A percentile compares a stretch with the other conserved stretches of the same genome.
Conservation (phyloP, 2,797 vertebrate species). For the Cossypha dichroa region DNA sequence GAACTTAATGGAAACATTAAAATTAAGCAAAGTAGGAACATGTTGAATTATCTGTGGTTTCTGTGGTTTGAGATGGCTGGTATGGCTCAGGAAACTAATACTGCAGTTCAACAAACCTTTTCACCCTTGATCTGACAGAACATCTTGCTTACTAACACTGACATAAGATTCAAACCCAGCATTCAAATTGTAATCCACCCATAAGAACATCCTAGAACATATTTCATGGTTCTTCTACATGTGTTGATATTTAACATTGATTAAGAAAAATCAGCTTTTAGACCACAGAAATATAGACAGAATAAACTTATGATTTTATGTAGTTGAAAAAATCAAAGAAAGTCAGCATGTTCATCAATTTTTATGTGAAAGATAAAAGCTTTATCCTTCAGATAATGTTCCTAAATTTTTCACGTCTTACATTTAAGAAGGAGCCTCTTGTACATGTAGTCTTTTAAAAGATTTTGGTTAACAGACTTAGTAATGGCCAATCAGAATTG, state of each 20-base stretch:
- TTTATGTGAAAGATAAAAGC: neutral
- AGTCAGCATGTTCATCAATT: neutral
- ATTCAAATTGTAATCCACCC: neutral
- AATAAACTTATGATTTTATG: neutral
- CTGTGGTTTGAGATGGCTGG: neutral
- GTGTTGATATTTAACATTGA: rapidly evolving
- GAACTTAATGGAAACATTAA: neutral
- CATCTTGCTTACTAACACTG: neutral
- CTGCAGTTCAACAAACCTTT: neutral
- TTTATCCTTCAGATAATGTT: neutral
- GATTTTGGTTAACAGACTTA: neutral
- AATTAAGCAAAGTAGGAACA: neutral
- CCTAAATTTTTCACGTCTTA: neutral
- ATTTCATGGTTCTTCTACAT: neutral
- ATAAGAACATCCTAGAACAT: neutral
- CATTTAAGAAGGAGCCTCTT: neutral
- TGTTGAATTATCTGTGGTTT: neutral
- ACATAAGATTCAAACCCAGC: neutral
- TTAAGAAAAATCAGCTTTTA: neutral
- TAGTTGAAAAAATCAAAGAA: neutral
- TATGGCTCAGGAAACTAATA: neutral
- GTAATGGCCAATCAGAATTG: neutral
- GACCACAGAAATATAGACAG: neutral
- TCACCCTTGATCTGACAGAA: neutral
- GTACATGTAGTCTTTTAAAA: neutral